These are phyloP conservation scores for Meiosimyza platycephala DNA, from an alignment of 2,888 invertebrate species.

Conservation along the genomic window DNA sequence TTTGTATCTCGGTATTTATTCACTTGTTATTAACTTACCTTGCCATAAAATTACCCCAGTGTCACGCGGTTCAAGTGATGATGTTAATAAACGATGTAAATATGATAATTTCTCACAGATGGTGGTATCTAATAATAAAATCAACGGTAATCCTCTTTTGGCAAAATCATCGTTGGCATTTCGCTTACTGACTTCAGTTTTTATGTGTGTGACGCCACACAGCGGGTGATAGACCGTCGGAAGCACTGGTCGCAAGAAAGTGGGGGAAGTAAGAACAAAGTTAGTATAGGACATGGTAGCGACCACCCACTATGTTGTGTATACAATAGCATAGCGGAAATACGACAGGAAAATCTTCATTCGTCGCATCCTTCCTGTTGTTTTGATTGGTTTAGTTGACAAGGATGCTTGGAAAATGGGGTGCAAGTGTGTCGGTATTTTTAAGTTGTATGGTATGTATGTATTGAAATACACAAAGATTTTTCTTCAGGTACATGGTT, in stretches of 20 bases:
- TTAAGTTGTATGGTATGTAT: not conserved
- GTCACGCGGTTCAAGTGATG: conserved; percentile 60
- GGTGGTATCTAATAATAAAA: conserved; percentile 68
- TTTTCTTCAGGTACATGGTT: no score
- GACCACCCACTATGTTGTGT: conserved; percentile 41
- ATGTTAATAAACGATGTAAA: conserved; percentile 68
- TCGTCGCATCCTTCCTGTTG: conserved; percentile 63
- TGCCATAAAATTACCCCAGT: conserved; percentile 23
- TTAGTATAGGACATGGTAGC: not conserved
- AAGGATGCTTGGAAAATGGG: conserved; percentile 23
- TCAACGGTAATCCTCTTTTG: conserved; percentile 63
- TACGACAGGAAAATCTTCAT: conserved; percentile 60
- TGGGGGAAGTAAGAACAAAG: not conserved
- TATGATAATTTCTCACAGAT: conserved; percentile 68
- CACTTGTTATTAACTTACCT: conserved; percentile 35
- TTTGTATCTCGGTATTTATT: conserved; percentile 17
- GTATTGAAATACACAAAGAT: no score
- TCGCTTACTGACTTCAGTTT: conserved; percentile 29
- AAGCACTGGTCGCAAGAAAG: not conserved
- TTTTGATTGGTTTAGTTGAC: conserved; percentile 31
- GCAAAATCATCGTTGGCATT: conserved; percentile 40
- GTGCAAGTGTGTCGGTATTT: not conserved
- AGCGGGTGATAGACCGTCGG: conserved; percentile 48
- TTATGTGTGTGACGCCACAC: conserved; percentile 40
- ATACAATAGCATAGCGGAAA: conserved; percentile 35